Base-by-base conservation (phyloP, 2,797 vertebrate genomes). In the Molossus molossus region DNA sequence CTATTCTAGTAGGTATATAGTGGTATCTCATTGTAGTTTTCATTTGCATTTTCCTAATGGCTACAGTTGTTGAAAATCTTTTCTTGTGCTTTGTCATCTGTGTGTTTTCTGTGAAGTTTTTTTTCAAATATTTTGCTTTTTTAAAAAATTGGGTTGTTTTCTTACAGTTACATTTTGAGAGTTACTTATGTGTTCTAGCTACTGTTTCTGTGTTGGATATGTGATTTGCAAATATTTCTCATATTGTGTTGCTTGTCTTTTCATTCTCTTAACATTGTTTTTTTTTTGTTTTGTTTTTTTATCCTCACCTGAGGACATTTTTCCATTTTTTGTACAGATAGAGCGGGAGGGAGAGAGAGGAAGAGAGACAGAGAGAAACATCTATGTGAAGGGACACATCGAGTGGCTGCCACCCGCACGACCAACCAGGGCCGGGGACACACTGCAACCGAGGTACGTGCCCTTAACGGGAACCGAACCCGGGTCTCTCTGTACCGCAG, bases 31-130 rank as follows among this genome's bases (percentile, higher is more conserved):
- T 15, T 77, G 13, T 85, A 73, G 50, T 94, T 94, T 91, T 92
- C 76, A 69, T 91, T 91, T 85, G 21, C 58, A 33, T 64, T 97
- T 96, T 73, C 37, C 37, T 95, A 88, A 92, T 58, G 82, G 58
- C 15, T 86, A 20, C 91, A 57, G 73, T 50, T 62, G 33, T 69
- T 64, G 58, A 69, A 70, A 60, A 29, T 90, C 27, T 48, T 69
- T 73, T 50, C 80, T 81, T 89, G 58, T 60, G 60, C 81, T 80
- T 90, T 87, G 33, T 83, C 37, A 60, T 87, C 69, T 92, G 27
- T 75, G 8, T 84, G 40, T 90, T 75, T 87, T 96, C 60, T 92
- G 29, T 95, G 79, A 79, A 64, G 6, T 67, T 95, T 73, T 65
- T 94, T 55, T 91, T 86, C 48, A 90, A 58, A 80, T 91, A 5